These are phyloP conservation scores for Pristionchus pacificus DNA, from an alignment of 1,140 invertebrate genomes.

Conservation along the genomic window DNA sequence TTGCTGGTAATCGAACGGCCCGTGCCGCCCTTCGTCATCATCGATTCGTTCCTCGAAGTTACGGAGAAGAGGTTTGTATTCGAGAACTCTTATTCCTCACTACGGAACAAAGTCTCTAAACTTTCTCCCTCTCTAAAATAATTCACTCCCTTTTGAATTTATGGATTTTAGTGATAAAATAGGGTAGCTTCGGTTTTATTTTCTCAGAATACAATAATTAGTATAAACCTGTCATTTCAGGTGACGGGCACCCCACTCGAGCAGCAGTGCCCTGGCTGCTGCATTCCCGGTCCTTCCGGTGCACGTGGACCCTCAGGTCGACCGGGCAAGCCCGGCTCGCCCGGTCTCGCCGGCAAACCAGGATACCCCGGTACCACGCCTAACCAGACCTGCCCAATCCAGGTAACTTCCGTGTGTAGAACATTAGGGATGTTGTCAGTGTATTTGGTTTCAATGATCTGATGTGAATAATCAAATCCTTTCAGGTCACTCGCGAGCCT, in stretches of 20 bases:
- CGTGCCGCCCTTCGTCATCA: constrained; percentile 22
- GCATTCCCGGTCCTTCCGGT: constrained; percentile 32
- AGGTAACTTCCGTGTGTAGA: too few relatives aligned
- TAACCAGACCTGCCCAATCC: constrained; percentile 54
- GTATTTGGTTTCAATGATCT: too few relatives aligned
- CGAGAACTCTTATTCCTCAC: too few relatives aligned
- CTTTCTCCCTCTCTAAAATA: too few relatives aligned
- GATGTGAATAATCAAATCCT: too few relatives aligned
- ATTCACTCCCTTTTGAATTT: too few relatives aligned
- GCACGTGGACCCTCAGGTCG: constrained; percentile 37
- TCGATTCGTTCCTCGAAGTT: constrained; percentile 27
- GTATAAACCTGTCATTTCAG: too few relatives aligned
- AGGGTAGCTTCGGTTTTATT: too few relatives aligned
- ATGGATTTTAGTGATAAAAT: too few relatives aligned
- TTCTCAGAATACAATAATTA: too few relatives aligned
- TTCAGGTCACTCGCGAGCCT: constrained; percentile 45
- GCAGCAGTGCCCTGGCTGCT: constrained; percentile 51
- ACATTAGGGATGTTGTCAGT: too few relatives aligned
- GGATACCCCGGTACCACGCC: constrained; percentile 49
- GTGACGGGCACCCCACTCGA: constrained; percentile 50
- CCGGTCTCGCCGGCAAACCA: constrained; percentile 42
- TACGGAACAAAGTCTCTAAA: too few relatives aligned
- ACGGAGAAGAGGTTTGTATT: constrained; percentile 20
- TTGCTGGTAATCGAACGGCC: constrained; percentile 36
- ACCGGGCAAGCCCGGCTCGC: constrained; percentile 51